phyloP scores from a whole-genome alignment of 2,113 vertebrate species.

The Hydropotes inermis region DNA sequence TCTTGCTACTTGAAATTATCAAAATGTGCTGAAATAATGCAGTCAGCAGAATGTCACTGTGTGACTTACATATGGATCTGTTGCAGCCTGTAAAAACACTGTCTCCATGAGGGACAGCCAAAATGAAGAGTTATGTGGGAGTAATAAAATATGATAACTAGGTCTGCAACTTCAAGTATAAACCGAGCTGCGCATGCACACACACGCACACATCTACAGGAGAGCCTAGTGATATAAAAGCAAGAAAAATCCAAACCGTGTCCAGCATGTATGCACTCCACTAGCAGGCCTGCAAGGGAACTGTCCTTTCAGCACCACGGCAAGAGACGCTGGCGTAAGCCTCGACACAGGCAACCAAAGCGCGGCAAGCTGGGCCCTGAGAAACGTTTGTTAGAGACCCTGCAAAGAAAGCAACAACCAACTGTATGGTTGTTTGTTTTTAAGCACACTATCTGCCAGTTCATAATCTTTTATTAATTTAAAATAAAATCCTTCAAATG shows the following conservation, averaged over 20 bases:
- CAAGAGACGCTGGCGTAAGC: neutral
- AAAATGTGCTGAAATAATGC: conserved; percentile 46
- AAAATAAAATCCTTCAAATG: conserved; percentile 29
- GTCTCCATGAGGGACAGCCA: conserved; percentile 35
- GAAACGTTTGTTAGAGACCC: neutral
- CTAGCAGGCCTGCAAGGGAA: neutral
- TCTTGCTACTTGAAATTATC: conserved; percentile 27
- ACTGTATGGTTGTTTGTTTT: neutral
- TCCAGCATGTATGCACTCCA: neutral
- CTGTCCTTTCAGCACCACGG: conserved; percentile 75
- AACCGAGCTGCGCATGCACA: conserved; percentile 27
- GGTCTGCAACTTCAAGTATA: conserved; percentile 56
- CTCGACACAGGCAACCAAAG: neutral
- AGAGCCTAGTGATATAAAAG: neutral
- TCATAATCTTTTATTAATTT: neutral
- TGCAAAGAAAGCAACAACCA: conserved; percentile 1
- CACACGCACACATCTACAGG: neutral
- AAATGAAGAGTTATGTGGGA: conserved; percentile 62
- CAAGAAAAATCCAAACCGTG: neutral
- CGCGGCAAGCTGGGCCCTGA: neutral
- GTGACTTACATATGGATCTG: conserved; percentile 39
- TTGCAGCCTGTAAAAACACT: conserved; percentile 28
- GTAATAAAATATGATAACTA: conserved; percentile 58
- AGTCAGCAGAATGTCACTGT: conserved; percentile 49
- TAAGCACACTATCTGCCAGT: neutral